phyloP scores from a whole-genome alignment of 2,797 vertebrate species.

The Pipistrellus nathusii region DNA sequence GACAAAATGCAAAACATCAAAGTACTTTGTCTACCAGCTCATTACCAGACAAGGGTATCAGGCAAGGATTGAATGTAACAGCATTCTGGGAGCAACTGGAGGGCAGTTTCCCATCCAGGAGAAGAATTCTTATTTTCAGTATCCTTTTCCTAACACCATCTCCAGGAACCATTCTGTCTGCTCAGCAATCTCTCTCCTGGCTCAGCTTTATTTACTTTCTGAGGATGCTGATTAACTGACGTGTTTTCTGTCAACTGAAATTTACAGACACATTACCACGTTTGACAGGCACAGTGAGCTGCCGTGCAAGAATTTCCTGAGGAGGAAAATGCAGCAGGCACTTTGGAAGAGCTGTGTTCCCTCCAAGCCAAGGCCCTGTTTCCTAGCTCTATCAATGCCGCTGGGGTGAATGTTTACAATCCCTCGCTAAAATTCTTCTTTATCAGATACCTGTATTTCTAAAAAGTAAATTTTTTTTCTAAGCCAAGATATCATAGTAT shows the following conservation, averaged over 20 bases:
- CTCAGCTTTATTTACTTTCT: conserved; percentile 77
- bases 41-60: not conserved
- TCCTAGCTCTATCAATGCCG: conserved; percentile 27
- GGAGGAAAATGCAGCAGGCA: not conserved
- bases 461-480: conserved; percentile 14
- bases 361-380: conserved; percentile 13
- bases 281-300: conserved; percentile 64
- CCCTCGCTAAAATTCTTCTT: conserved; percentile 12
- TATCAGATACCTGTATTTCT: not conserved
- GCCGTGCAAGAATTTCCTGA: conserved; percentile 14
- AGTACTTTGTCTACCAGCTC: not conserved
- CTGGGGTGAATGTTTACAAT: not conserved
- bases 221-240: conserved; percentile 69
- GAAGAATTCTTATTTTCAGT: not conserved
- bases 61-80: not conserved
- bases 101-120: not conserved
- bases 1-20: not conserved
- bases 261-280: conserved; percentile 60
- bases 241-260: conserved; percentile 73
- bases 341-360: not conserved
- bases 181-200: conserved; percentile 14
- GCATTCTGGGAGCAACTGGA: not conserved
- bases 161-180: not conserved
- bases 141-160: conserved; percentile 7
- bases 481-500: not conserved